Evolutionary conservation across 2,113 vertebrate genomes (phyloP).

Genomic region (Bos taurus): DNA sequence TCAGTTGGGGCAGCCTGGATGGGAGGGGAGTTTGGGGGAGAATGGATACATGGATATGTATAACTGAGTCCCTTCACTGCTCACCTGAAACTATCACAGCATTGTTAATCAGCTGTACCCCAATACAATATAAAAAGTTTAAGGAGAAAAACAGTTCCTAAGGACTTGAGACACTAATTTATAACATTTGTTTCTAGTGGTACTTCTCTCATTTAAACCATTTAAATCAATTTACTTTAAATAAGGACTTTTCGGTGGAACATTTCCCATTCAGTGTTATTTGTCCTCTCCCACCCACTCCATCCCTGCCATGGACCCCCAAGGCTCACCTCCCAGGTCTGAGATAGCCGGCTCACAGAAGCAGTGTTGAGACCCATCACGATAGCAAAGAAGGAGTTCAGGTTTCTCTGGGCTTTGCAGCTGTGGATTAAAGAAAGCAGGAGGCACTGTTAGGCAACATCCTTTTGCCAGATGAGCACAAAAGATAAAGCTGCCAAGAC

Average conservation of each 20-base stretch:
- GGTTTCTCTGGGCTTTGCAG: slow-evolving; percentile 96
- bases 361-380: slow-evolving; percentile 98
- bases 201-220: neutral
- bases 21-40: neutral
- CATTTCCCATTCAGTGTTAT: neutral
- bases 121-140: neutral
- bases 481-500: slow-evolving; percentile 37
- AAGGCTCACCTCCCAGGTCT: slow-evolving; percentile 95
- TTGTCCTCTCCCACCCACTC: too few species aligned
- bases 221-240: neutral
- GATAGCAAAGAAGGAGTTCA: slow-evolving; percentile 98
- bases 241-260: neutral
- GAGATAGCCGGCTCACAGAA: slow-evolving; percentile 92
- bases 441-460: slow-evolving; percentile 27
- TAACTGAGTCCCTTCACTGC: neutral
- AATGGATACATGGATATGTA: neutral
- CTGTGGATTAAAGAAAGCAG: slow-evolving; percentile 78
- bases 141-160: neutral
- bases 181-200: neutral
- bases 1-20: neutral
- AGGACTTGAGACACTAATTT: neutral
- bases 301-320: neutral
- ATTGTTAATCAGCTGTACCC: neutral
- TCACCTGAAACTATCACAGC: neutral
- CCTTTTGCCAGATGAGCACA: slow-evolving; percentile 28